These are phyloP conservation scores for Linnaemya vulpina DNA, from an alignment of 2,888 invertebrate species.

Conservation along the genomic window DNA sequence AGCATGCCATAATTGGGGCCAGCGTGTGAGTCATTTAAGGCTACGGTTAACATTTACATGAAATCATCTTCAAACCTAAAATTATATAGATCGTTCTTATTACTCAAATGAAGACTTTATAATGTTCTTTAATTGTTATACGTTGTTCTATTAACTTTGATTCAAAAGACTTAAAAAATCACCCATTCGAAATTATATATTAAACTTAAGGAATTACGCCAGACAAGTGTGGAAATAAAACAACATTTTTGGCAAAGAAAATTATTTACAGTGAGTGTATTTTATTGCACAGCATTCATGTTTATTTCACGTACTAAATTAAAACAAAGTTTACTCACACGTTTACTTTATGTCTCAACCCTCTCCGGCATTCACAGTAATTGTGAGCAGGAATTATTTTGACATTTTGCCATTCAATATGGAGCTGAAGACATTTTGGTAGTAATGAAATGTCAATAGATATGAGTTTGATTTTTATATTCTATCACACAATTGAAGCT, in stretches of 20 bases:
- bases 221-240: constrained; percentile 11
- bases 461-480: constrained; percentile 6
- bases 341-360: constrained; percentile 11
- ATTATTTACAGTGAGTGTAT: constrained; percentile 8
- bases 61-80: no score
- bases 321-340: neutral
- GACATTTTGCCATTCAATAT: constrained; percentile 1
- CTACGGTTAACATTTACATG: no score
- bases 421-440: constrained; percentile 50
- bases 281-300: constrained; percentile 46
- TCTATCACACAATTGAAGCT: constrained; percentile 8
- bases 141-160: no score
- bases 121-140: no score
- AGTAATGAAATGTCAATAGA: constrained; percentile 54
- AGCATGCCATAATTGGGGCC: no score
- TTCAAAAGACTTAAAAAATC: no score
- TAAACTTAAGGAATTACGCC: neutral
- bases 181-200: neutral
- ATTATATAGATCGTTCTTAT: no score
- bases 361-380: neutral
- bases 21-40: no score
- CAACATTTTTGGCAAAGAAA: constrained; percentile 12
- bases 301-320: constrained; percentile 33
- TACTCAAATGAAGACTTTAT: no score
- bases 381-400: neutral